A percentile compares a stretch with the other conserved stretches of the same genome.
phyloP scores from a whole-genome alignment of 2,113 vertebrate genomes.

The Boleophthalmus pectinirostris region DNA sequence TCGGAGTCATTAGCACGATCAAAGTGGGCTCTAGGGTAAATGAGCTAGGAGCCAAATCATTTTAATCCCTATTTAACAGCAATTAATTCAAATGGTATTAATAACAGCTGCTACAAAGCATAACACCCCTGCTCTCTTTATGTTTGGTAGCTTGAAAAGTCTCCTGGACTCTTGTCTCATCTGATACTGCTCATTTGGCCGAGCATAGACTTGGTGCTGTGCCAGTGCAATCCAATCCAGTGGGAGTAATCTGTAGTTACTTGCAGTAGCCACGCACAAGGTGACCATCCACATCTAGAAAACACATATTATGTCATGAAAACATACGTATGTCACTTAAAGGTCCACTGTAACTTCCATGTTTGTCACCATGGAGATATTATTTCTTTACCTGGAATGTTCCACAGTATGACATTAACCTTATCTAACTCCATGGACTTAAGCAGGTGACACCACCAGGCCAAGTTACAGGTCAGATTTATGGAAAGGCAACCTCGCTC shows the following conservation, averaged over 20 bases:
- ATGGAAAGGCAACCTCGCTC: no score
- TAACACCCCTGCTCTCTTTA: background rate
- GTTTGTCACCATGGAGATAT: no score
- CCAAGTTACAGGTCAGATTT: no score
- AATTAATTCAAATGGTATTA: slow-evolving; percentile 30
- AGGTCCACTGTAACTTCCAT: no score
- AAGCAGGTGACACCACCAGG: no score
- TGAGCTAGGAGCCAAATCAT: slow-evolving; percentile 16
- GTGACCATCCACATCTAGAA: no score
- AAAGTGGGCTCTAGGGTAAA: slow-evolving; percentile 14
- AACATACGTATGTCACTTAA: no score
- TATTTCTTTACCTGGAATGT: no score
- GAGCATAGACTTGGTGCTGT: slow-evolving; percentile 12
- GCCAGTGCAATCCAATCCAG: no score
- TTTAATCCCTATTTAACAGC: slow-evolving; percentile 31
- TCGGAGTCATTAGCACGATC: slow-evolving; percentile 18
- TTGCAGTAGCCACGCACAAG: background rate
- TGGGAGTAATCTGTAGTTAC: slow-evolving; percentile 40
- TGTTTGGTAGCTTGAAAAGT: slow-evolving; percentile 4
- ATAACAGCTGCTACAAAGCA: slow-evolving; percentile 16
- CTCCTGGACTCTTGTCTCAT: slow-evolving; percentile 56
- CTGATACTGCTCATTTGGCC: slow-evolving; percentile 46
- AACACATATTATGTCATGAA: no score
- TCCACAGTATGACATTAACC: no score
- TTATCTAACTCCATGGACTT: no score